A percentile compares a stretch with the other conserved stretches of the same genome.
phyloP scores from a whole-genome alignment of 1,140 invertebrate genomes.

The Brachionus calyciflorus region DNA sequence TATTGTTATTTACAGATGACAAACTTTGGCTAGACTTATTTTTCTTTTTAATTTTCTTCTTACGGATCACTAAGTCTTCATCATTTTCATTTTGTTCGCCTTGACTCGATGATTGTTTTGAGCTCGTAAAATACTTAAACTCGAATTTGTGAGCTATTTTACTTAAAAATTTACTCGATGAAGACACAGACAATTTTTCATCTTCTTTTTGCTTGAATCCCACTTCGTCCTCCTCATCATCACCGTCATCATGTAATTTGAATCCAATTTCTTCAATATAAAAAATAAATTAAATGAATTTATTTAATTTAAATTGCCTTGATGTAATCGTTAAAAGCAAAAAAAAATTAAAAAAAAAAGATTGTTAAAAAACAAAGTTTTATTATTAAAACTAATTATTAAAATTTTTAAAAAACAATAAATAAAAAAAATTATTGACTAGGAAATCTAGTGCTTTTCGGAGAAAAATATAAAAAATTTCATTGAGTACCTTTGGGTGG shows the following conservation, averaged over 20 bases:
- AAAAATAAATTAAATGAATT: no score
- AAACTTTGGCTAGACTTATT: constrained; percentile 16
- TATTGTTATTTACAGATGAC: neutral
- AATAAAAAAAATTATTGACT: no score
- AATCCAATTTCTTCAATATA: neutral
- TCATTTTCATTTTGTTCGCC: neutral
- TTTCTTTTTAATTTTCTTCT: constrained; percentile 34
- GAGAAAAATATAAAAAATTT: neutral
- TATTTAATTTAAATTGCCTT: no score
- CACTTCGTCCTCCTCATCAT: neutral
- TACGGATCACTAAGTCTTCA: neutral
- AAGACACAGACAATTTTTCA: constrained; percentile 13
- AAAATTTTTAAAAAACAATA: no score
- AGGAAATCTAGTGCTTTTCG: no score
- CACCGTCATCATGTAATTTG: neutral
- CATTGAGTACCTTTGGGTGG: neutral
- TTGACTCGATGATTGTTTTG: neutral
- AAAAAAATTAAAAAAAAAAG: no score
- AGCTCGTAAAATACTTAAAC: constrained; percentile 30
- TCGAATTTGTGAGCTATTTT: constrained; percentile 30
- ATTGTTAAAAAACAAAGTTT: constrained; percentile 20
- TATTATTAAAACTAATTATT: neutral
- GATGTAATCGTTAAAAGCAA: no score
- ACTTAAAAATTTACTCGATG: constrained; percentile 15
- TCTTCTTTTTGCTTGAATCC: neutral